These are phyloP conservation scores for Hanleya hanleyi DNA, from an alignment of 2,888 invertebrate genomes.

Conservation along the genomic window DNA sequence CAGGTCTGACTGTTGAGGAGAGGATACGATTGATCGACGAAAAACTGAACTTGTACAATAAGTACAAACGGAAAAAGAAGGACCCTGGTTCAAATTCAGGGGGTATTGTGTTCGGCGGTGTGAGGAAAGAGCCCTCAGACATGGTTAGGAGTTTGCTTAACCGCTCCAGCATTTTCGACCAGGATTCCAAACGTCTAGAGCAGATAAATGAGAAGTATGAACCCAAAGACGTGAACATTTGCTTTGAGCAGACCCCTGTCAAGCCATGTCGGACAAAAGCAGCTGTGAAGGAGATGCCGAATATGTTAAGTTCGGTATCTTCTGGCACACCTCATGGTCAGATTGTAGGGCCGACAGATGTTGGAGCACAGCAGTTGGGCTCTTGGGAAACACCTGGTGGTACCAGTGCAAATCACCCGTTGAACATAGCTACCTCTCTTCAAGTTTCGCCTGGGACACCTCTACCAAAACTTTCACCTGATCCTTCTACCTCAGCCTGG, in stretches of 20 bases:
- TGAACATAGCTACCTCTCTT: conserved; percentile 44
- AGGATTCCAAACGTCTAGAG: conserved; percentile 93
- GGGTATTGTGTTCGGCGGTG: conserved; percentile 27
- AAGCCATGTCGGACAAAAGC: conserved; percentile 45
- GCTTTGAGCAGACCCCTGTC: conserved; percentile 35
- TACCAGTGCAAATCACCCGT: conserved; percentile 46
- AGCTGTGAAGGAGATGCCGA: conserved; percentile 42
- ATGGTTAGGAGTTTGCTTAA: conserved; percentile 94
- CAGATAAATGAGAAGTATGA: conserved; percentile 86
- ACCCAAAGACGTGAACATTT: conserved; percentile 64
- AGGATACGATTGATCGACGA: conserved; percentile 93
- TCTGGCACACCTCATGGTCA: conserved; percentile 21
- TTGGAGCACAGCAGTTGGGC: background rate
- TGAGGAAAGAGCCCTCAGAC: conserved; percentile 89
- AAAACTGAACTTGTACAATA: conserved; percentile 80
- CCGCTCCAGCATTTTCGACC: conserved; percentile 94
- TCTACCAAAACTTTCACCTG: conserved; percentile 1
- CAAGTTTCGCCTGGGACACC: conserved; percentile 9
- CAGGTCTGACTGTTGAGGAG: conserved; percentile 84
- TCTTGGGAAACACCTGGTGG: conserved; percentile 16
- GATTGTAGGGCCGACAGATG: background rate
- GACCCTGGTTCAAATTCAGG: conserved; percentile 26
- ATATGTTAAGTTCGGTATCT: conserved; percentile 11
- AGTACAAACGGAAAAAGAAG: conserved; percentile 70
- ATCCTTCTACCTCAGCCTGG: conserved; percentile 2